Evolutionary conservation across 2,113 vertebrate genomes (phyloP).

Genomic region (Accipiter virgatus): DNA sequence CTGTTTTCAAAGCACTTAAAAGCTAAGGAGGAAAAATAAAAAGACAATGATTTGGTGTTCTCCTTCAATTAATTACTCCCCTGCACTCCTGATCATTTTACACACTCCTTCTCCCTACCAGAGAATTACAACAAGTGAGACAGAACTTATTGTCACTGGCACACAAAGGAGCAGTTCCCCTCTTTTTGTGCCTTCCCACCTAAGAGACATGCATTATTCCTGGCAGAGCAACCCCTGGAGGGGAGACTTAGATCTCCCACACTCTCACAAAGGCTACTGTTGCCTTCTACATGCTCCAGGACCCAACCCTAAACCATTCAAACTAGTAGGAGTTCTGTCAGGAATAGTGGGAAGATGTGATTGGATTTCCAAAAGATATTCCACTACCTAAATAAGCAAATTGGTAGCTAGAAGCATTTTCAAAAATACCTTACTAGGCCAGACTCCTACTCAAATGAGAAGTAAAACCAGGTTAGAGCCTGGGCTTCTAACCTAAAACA

Average conservation of each 20-base stretch:
- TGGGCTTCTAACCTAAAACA: background rate
- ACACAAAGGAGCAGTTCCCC: background rate
- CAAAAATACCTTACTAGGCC: background rate
- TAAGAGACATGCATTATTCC: fast-evolving
- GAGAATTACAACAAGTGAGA: background rate
- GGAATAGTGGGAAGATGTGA: background rate
- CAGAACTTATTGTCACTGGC: background rate
- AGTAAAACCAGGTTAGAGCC: background rate
- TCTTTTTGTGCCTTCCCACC: background rate
- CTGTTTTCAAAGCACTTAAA: slow-evolving; percentile 88
- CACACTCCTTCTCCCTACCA: background rate
- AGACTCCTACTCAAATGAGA: background rate
- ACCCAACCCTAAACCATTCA: background rate
- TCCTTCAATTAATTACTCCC: background rate
- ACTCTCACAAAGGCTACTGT: background rate
- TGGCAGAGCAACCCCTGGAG: background rate
- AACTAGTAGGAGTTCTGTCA: background rate
- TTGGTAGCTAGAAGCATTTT: background rate
- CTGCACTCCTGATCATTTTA: background rate
- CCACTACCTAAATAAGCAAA: background rate
- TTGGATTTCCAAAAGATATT: background rate
- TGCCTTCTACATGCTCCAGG: background rate
- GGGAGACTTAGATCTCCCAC: background rate
- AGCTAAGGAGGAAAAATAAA: slow-evolving; percentile 77
- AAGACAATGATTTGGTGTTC: background rate